phyloP scores from a whole-genome alignment of 2,797 vertebrate genomes.

The Cirrhinus molitorella region DNA sequence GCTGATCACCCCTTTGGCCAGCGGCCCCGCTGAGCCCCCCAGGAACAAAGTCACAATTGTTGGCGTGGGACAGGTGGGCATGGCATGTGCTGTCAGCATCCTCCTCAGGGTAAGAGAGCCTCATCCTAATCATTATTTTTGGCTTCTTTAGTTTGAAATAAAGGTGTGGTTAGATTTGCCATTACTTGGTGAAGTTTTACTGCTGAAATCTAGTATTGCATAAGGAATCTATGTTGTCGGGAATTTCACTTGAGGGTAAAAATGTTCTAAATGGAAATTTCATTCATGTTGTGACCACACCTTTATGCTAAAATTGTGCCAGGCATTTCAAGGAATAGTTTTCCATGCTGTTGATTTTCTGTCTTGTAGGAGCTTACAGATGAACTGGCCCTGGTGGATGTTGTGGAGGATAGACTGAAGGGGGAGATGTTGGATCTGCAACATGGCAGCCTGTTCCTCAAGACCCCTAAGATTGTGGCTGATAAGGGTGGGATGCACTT shows the following conservation, averaged over 20 bases:
- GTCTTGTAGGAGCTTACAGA: conserved; percentile 85
- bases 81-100: conserved; percentile 94
- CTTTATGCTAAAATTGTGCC: not conserved
- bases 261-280: not conserved
- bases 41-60: conserved; percentile 94
- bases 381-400: conserved; percentile 94
- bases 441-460: conserved; percentile 94
- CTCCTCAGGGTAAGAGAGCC: conserved; percentile 85
- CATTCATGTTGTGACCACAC: not conserved
- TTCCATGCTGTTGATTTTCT: not conserved
- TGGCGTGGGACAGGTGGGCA: conserved; percentile 94
- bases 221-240: not conserved
- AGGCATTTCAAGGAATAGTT: not conserved
- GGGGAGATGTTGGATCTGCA: conserved; percentile 98
- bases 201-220: not conserved
- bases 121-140: not conserved
- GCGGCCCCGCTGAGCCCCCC: conserved; percentile 68
- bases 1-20: conserved; percentile 81
- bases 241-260: not conserved
- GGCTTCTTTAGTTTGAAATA: not conserved
- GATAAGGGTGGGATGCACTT: conserved; percentile 86
- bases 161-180: not conserved
- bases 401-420: conserved; percentile 93
- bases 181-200: not conserved
- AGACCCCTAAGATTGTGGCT: conserved; percentile 90